Conservation (phyloP, 2,113 vertebrate genomes). For the Hippocampus abdominalis region DNA sequence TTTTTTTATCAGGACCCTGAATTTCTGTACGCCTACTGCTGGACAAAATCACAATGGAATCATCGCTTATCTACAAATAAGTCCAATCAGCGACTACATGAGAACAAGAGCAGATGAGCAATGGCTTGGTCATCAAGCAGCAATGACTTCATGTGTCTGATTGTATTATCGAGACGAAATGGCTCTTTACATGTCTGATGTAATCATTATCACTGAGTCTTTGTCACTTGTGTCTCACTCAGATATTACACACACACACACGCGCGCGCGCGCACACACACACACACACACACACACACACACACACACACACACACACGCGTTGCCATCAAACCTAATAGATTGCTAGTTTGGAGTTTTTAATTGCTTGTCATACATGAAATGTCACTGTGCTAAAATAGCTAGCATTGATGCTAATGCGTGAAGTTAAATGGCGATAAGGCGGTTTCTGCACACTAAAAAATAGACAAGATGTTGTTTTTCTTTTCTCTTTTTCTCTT, state of each 20-base stretch:
- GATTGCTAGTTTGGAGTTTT: slow-evolving; percentile 54
- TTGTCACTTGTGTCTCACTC: slow-evolving; percentile 12
- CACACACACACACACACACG: slow-evolving; percentile 4
- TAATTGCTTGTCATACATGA: slow-evolving; percentile 64
- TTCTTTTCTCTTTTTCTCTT: not conserved
- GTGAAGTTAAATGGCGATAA: slow-evolving; percentile 53
- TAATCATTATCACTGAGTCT: slow-evolving; percentile 18
- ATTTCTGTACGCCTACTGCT: slow-evolving; percentile 11
- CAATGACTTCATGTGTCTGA: not conserved
- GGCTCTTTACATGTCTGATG: slow-evolving; percentile 20
- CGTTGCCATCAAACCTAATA: slow-evolving; percentile 35
- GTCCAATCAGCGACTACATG: slow-evolving; percentile 37
- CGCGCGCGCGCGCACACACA: not conserved
- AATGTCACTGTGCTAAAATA: slow-evolving; percentile 43
- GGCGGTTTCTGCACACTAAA: slow-evolving; percentile 48
- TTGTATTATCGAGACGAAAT: slow-evolving; percentile 9
- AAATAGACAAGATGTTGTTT: slow-evolving; percentile 23
- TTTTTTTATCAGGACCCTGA: slow-evolving; percentile 10
- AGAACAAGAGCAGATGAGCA: not conserved
- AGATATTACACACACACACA: not conserved
- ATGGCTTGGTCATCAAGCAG: slow-evolving; percentile 23
- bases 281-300: too few species aligned
- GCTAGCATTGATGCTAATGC: slow-evolving; percentile 52
- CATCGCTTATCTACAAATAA: slow-evolving; percentile 32
- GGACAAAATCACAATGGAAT: slow-evolving; percentile 30